Evolutionary conservation across 2,888 invertebrate genomes (phyloP).

Genomic region (Calameuta idolon): DNA sequence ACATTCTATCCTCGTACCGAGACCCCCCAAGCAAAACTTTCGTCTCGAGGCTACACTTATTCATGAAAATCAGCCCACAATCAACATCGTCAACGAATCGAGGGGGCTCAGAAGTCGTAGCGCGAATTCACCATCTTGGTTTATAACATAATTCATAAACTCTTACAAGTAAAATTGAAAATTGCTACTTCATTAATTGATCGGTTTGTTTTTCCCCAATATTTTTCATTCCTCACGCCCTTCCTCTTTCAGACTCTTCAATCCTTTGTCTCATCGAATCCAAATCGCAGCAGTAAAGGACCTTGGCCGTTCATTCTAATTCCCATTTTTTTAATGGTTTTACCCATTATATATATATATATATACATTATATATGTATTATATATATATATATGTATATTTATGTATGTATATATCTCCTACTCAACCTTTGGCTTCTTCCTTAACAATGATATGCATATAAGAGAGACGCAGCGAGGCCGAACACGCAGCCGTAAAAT

Average conservation of each 20-base stretch:
- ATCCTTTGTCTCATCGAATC: not conserved
- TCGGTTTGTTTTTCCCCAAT: not conserved
- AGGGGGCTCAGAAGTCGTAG: not conserved
- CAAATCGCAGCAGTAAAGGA: not conserved
- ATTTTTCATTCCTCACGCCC: not conserved
- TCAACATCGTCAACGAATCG: not conserved
- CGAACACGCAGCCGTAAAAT: constrained; percentile 43
- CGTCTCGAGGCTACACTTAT: not conserved
- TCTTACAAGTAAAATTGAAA: not conserved
- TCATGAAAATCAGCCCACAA: not conserved
- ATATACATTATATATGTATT: not conserved
- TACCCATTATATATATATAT: constrained; percentile 10
- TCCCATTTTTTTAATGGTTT: not conserved
- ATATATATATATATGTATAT: not conserved
- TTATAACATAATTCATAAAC: not conserved
- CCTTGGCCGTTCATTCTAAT: not conserved
- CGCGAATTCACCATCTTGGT: not conserved
- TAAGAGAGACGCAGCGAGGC: constrained; percentile 51
- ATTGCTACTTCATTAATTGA: not conserved
- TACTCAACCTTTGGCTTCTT: constrained; percentile 8
- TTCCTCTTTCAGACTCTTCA: not conserved
- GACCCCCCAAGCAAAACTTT: not conserved
- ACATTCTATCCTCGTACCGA: not conserved
- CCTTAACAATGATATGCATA: constrained; percentile 60
- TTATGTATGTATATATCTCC: constrained; percentile 10